Evolutionary conservation across 2,797 vertebrate genomes (phyloP), one percentile per base, ranked within the genome.

Genomic region (Choloepus didactylus): DNA sequence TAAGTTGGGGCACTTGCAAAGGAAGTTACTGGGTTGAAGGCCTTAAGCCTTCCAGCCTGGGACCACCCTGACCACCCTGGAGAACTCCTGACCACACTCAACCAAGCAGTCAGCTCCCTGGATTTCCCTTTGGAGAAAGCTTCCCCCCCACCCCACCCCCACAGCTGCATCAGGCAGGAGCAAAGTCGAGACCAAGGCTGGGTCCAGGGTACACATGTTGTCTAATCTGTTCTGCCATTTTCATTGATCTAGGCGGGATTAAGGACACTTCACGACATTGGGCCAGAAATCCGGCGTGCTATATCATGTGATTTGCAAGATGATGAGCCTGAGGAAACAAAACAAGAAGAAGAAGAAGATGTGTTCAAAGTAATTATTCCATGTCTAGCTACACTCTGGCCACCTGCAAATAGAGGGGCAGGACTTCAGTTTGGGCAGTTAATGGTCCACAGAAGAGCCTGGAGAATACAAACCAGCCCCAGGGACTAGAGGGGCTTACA

Each of bases 291-390:
- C 98, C 99, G 99, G 96, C 99, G 99, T 98, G 99, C 99, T 97
- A 99, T 99, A 98, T 99, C 99, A 98, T 99, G 99, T 98, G 99
- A 99, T 98, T 99, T 99, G 98, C 99, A 99, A 98, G 99, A 99
- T 98, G 99, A 99, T 97, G 99, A 99, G 98, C 99, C 99, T 94
- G 99, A 99, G 98, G 99, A 99, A 98, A 99, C 99, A 98, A 99
- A 99, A 98, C 99, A 99, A 97, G 99, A 99, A 98, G 99, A 99
- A 98, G 99, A 99, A 98, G 99, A 99, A 98, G 99, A 99, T 98
- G 99, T 99, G 98, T 99, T 99, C 99, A 99, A 99, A 99, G 99
- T 99, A 99, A 99, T 98, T 98, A 98, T 95, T 96, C 96, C 96
- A 95, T 95, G 69, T 84, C 93, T 96, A 96, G 76, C 97, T 95